These are phyloP conservation scores for Chitala chitala DNA, from an alignment of 2,113 vertebrate species.

Conservation along the genomic window DNA sequence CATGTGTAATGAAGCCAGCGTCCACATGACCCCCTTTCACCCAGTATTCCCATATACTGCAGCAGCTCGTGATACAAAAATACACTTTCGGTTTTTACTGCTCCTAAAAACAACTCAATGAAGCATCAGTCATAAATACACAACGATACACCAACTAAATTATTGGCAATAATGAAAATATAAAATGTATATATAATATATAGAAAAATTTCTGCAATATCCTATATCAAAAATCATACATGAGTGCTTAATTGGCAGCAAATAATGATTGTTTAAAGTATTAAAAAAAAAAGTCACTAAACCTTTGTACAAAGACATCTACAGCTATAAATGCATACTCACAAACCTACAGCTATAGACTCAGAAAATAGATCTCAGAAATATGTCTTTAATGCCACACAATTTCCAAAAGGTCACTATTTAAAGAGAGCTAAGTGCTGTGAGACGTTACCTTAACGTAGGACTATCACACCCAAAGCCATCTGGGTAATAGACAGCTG, in stretches of 20 bases:
- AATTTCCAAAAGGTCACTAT: neutral
- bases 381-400: neutral
- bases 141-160: constrained; percentile 65
- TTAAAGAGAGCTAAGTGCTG: neutral
- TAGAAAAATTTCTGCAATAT: constrained; percentile 54
- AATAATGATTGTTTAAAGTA: constrained; percentile 52
- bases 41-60: constrained; percentile 71
- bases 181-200: constrained; percentile 7
- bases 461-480: neutral
- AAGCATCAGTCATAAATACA: constrained; percentile 79
- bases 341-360: too few relatives aligned
- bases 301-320: neutral
- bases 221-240: constrained; percentile 45
- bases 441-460: neutral
- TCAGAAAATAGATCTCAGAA: neutral
- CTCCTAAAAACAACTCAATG: constrained; percentile 70
- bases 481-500: neutral
- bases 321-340: neutral
- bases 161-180: constrained; percentile 57
- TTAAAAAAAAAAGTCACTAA: constrained; percentile 5
- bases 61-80: constrained; percentile 93
- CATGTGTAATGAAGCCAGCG: constrained; percentile 50
- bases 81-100: constrained; percentile 74
- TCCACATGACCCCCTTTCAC: constrained; percentile 50
- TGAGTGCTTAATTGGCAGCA: constrained; percentile 48